Conservation (phyloP, 2,888 invertebrate species). For the Aporophyla nigra region DNA sequence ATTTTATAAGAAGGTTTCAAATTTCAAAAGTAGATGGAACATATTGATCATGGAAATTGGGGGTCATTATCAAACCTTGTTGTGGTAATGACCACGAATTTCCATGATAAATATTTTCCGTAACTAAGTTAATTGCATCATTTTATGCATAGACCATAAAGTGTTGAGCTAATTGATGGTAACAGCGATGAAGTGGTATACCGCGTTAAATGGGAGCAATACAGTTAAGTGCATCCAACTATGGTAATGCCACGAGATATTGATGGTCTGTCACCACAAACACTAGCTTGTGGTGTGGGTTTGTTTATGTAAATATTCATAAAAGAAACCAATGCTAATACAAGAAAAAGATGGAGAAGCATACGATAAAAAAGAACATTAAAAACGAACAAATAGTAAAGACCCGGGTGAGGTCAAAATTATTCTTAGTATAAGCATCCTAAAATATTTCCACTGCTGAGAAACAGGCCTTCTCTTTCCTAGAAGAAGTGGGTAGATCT, state of each 20-base stretch:
- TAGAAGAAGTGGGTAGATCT: too few species aligned
- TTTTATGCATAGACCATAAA: slow-evolving; percentile 11
- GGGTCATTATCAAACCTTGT: too few species aligned
- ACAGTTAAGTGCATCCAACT: slow-evolving; percentile 74
- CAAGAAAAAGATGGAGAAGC: background rate
- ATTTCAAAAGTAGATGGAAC: background rate
- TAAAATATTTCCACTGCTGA: too few species aligned
- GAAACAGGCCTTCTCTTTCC: too few species aligned
- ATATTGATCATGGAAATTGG: too few species aligned
- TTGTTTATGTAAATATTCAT: slow-evolving; percentile 4
- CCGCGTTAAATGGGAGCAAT: slow-evolving; percentile 71
- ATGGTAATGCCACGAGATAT: slow-evolving; percentile 39
- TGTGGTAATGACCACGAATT: background rate
- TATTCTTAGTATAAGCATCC: too few species aligned
- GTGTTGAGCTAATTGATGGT: slow-evolving; percentile 41
- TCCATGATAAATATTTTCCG: background rate
- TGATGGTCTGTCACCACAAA: slow-evolving; percentile 36
- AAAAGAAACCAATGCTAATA: background rate
- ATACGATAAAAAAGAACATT: background rate
- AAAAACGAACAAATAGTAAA: too few species aligned
- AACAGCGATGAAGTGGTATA: slow-evolving; percentile 30
- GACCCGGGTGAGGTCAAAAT: too few species aligned
- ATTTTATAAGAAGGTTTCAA: background rate
- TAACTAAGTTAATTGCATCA: slow-evolving; percentile 12
- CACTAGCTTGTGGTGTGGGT: slow-evolving; percentile 30